Evolutionary conservation across 2,888 invertebrate genomes (phyloP), one percentile per base, ranked within the genome.

Genomic region (Apeira syringaria): DNA sequence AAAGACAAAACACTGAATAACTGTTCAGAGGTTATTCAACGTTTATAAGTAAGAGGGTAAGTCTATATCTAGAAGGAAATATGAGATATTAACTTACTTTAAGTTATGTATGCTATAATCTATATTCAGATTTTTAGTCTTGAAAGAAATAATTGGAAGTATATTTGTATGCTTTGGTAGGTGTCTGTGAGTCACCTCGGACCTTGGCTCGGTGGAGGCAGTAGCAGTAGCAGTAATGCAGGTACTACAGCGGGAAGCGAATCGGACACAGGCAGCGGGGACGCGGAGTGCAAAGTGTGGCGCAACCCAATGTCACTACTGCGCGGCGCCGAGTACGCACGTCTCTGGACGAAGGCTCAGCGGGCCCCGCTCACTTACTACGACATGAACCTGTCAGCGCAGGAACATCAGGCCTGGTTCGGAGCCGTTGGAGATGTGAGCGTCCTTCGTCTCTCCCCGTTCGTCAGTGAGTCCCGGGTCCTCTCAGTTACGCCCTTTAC

Each of bases 381-480:
- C 80, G 99, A 99, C 74, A 99, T 99, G 99, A 99, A 99, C 83
- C 91, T 99, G 28, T 98, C 98, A 0, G 99, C 99, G 10, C 99
- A 99, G 87, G 99, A 99, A 86, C 99, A 99, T 83, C 99, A 99
- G 80, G 80, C 83, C 9, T 80, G 80, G 79, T 82, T 83, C 56
- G 63, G 72, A 15, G 56, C 64, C 31, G 74, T 62, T 5, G 66
- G 63, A 1, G 65, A 67, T 61, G 70, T 70, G 8, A 30, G 47
- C 25, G n/a, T 97, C 37, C 99, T 98, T 8, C 99, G 98, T 98
- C 91, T 98, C 92, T 98, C 30, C 15, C 15, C 15, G 4, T 15
- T 4, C 4, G 15, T 15, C 15, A 2, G 15, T 15, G 15, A 15
- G 15, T 15, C 15, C 15, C 15, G 2, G 4, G 2, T 15, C 15